Percentiles rank a stretch among this genome's conserved stretches.
phyloP scores from a whole-genome alignment of 2,888 invertebrate species.

The Agrotis segetum region DNA sequence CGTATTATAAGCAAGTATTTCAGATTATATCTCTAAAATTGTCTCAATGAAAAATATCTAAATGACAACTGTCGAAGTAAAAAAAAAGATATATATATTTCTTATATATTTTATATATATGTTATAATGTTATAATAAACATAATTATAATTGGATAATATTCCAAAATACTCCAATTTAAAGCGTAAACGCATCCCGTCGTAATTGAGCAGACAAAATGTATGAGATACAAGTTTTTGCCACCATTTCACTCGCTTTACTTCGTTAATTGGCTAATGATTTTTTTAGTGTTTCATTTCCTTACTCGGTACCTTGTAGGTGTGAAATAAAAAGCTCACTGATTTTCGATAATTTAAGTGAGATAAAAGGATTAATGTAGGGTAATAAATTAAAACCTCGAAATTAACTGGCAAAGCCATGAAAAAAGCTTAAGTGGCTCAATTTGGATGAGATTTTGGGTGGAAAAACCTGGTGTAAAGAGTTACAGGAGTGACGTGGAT shows the following conservation, averaged over 20 bases:
- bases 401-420: too few relatives aligned
- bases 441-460: background rate
- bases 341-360: conserved; percentile 4
- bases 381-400: background rate
- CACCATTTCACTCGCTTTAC: conserved; percentile 40
- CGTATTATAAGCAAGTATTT: background rate
- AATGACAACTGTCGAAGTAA: background rate
- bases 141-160: conserved; percentile 17
- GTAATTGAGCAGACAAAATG: conserved; percentile 39
- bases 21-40: background rate
- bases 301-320: conserved; percentile 19
- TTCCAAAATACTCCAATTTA: conserved; percentile 49
- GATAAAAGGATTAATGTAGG: background rate
- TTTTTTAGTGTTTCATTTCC: conserved; percentile 51
- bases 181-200: conserved; percentile 47
- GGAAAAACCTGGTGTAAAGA: background rate
- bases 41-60: too few relatives aligned
- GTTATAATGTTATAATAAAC: conserved; percentile 5
- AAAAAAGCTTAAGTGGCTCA: too few relatives aligned
- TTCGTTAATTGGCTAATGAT: conserved; percentile 56
- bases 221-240: conserved; percentile 57
- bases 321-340: conserved; percentile 2
- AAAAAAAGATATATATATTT: background rate
- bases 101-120: background rate
- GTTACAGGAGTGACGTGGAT: too few relatives aligned